Conservation (phyloP, 2,888 invertebrate genomes). For the Mesoligia furuncula region DNA sequence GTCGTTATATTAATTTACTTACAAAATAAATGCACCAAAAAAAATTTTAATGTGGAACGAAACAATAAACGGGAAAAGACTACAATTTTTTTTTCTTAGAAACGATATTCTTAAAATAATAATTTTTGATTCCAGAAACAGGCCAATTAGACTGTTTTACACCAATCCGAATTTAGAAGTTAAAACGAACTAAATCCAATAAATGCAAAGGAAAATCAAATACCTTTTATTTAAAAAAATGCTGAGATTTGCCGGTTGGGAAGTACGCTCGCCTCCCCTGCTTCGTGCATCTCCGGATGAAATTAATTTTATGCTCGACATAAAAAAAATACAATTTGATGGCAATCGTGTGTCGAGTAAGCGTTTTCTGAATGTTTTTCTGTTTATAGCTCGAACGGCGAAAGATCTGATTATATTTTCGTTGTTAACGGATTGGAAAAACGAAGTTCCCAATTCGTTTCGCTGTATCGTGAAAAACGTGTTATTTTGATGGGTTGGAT, state of each 20-base stretch:
- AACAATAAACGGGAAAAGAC: not conserved
- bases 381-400: constrained; percentile 42
- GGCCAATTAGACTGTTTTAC: not conserved
- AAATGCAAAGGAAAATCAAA: constrained; percentile 13
- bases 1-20: not conserved
- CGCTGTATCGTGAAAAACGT: constrained; percentile 17
- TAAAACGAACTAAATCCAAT: constrained; percentile 10
- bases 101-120: not conserved
- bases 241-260: constrained; percentile 12
- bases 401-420: constrained; percentile 40
- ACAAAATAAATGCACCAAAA: not conserved
- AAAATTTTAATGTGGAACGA: not conserved
- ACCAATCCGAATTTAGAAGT: not conserved
- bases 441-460: constrained; percentile 21
- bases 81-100: too few species aligned
- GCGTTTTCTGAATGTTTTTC: constrained; percentile 44
- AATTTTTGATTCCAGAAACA: not conserved
- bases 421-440: constrained; percentile 37
- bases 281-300: constrained; percentile 46
- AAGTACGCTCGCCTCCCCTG: constrained; percentile 23
- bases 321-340: constrained; percentile 58
- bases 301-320: constrained; percentile 61
- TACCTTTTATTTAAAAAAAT: constrained; percentile 14
- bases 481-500: constrained; percentile 13
- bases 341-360: constrained; percentile 45